These are phyloP conservation scores for Mythimna ferrago DNA, from an alignment of 2,888 invertebrate species.

Conservation along the genomic window DNA sequence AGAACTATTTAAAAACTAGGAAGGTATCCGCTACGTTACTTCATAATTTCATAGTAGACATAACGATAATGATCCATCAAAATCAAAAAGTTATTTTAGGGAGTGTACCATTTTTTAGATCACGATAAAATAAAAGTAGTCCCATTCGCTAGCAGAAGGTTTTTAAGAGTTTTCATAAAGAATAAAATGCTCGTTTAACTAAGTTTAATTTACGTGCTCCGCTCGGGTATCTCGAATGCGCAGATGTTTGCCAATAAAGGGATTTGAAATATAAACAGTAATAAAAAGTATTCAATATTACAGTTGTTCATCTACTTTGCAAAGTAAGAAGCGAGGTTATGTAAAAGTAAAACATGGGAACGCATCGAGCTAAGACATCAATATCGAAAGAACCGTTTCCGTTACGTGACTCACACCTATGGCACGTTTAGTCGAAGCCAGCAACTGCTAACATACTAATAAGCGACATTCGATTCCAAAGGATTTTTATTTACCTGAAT, in stretches of 20 bases:
- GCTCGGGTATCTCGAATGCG: constrained; percentile 72
- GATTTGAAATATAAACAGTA: constrained; percentile 65
- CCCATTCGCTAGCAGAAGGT: constrained; percentile 72
- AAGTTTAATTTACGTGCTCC: constrained; percentile 82
- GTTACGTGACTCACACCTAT: constrained; percentile 89
- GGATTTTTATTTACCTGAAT: constrained; percentile 37
- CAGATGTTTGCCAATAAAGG: constrained; percentile 87
- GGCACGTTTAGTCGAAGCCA: constrained; percentile 85
- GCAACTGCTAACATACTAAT: constrained; percentile 87
- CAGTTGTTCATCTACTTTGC: constrained; percentile 53
- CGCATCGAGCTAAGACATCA: constrained; percentile 83
- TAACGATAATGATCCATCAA: background rate
- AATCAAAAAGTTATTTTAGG: constrained; percentile 21
- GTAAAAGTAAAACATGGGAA: constrained; percentile 79
- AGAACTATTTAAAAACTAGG: background rate
- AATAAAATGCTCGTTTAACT: constrained; percentile 79
- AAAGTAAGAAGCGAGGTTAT: constrained; percentile 58
- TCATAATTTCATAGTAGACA: background rate
- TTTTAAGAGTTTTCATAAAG: constrained; percentile 78
- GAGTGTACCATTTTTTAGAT: constrained; percentile 37
- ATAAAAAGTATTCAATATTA: constrained; percentile 64
- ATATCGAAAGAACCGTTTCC: constrained; percentile 88
- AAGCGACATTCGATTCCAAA: constrained; percentile 54
- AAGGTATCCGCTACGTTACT: background rate
- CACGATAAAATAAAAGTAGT: constrained; percentile 70